These are phyloP conservation scores for Morbakka virulenta DNA, from an alignment of 30 jellyfish, hydroid and myxozoan genomes.

Conservation along the genomic window DNA sequence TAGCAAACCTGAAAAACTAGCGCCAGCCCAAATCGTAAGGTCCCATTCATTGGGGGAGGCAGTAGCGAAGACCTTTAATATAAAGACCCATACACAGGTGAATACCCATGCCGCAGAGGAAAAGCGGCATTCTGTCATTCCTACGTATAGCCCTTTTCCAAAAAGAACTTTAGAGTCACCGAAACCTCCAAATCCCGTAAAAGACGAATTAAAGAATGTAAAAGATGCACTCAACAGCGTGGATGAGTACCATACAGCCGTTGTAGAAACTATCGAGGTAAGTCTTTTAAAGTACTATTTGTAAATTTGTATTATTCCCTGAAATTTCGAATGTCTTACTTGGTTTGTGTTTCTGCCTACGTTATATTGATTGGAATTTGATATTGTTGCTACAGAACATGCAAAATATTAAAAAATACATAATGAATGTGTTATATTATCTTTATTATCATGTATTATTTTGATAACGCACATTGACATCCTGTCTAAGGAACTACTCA, in stretches of 20 bases:
- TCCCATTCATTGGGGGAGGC: neutral
- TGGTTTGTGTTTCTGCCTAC: no score
- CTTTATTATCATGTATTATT: neutral
- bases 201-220: conserved; percentile 78
- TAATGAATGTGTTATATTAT: neutral
- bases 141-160: neutral
- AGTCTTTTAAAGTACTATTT: neutral
- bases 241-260: conserved; percentile 88
- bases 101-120: neutral
- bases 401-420: no score
- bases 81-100: neutral
- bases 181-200: conserved; percentile 66
- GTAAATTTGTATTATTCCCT: neutral
- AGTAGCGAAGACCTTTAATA: neutral
- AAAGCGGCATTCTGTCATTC: neutral
- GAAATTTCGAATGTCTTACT: no score
- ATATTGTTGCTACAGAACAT: no score
- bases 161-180: neutral
- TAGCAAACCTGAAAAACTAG: conserved; percentile 19
- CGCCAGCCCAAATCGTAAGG: neutral
- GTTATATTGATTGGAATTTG: no score
- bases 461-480: no score
- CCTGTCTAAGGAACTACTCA: no score
- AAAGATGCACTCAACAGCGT: conserved; percentile 93
- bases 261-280: conserved; percentile 94